A percentile compares a stretch with the other conserved stretches of the same genome.
Conservation (phyloP, 1,140 invertebrate genomes). For the Trachymyrmex cornetzi region DNA sequence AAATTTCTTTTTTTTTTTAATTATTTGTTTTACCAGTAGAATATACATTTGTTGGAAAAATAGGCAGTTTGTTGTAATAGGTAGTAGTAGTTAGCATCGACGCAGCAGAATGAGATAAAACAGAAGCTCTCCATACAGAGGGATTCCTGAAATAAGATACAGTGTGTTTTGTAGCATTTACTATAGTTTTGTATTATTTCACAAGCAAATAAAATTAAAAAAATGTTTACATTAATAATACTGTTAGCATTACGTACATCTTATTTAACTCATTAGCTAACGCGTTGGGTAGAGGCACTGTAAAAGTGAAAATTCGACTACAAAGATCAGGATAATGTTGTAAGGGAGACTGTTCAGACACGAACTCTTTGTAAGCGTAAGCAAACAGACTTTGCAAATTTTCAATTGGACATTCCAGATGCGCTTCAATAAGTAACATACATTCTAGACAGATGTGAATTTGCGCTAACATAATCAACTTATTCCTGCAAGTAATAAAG, state of each 20-base stretch:
- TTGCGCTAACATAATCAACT: constrained; percentile 77
- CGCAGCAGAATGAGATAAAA: constrained; percentile 67
- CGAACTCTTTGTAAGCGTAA: constrained; percentile 75
- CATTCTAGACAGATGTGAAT: constrained; percentile 83
- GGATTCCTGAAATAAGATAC: constrained; percentile 73
- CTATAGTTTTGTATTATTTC: not conserved
- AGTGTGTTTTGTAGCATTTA: not conserved
- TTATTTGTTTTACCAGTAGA: constrained; percentile 68
- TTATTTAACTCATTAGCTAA: constrained; percentile 74
- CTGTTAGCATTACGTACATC: constrained; percentile 68
- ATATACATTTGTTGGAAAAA: constrained; percentile 81
- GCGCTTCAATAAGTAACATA: constrained; percentile 78
- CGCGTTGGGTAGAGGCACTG: constrained; percentile 66
- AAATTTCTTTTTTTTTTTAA: constrained; percentile 5
- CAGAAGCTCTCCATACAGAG: constrained; percentile 72
- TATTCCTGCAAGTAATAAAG: constrained; percentile 72
- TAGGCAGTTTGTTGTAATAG: constrained; percentile 76
- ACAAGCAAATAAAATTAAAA: not conserved
- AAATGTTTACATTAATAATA: not conserved
- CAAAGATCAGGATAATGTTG: constrained; percentile 70
- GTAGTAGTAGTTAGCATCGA: constrained; percentile 73
- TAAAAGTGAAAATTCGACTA: constrained; percentile 74
- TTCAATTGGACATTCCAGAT: constrained; percentile 78
- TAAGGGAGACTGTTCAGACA: constrained; percentile 70
- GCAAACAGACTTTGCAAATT: constrained; percentile 76